Conservation (phyloP, 2,888 invertebrate species). For the Pristionchus fissidentatus region DNA sequence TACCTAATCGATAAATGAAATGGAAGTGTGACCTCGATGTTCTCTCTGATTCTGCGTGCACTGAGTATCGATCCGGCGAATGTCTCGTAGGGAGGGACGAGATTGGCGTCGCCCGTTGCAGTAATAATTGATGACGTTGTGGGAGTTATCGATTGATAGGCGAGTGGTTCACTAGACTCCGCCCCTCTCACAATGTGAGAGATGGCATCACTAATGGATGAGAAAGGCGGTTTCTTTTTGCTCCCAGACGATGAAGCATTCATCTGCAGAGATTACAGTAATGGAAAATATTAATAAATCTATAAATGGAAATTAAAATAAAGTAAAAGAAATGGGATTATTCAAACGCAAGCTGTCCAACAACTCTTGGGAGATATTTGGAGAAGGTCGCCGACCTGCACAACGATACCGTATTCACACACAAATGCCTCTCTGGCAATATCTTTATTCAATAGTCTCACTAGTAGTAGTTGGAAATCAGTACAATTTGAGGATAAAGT, state of each 20-base stretch:
- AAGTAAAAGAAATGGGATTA: background rate
- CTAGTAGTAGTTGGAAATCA: slow-evolving; percentile 28
- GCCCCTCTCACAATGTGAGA: background rate
- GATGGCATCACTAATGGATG: slow-evolving; percentile 22
- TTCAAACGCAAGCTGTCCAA: background rate
- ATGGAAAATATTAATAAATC: background rate
- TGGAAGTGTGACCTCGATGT: slow-evolving; percentile 28
- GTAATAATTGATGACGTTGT: slow-evolving; percentile 20
- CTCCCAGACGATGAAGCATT: slow-evolving; percentile 29
- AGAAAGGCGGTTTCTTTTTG: background rate
- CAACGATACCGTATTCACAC: background rate
- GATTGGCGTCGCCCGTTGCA: slow-evolving; percentile 4
- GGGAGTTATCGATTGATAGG: background rate
- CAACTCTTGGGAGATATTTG: background rate
- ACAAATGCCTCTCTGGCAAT: background rate
- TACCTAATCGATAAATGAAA: background rate
- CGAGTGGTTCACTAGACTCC: background rate
- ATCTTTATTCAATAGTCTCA: background rate
- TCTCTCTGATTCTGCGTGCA: slow-evolving; percentile 19
- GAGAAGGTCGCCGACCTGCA: background rate
- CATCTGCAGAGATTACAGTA: background rate
- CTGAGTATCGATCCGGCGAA: slow-evolving; percentile 39
- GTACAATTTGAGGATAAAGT: background rate
- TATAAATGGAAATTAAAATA: background rate
- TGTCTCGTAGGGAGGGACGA: slow-evolving; percentile 40